phyloP scores from a whole-genome alignment of 2,113 vertebrate species.

The Leptocoma aspasia region DNA sequence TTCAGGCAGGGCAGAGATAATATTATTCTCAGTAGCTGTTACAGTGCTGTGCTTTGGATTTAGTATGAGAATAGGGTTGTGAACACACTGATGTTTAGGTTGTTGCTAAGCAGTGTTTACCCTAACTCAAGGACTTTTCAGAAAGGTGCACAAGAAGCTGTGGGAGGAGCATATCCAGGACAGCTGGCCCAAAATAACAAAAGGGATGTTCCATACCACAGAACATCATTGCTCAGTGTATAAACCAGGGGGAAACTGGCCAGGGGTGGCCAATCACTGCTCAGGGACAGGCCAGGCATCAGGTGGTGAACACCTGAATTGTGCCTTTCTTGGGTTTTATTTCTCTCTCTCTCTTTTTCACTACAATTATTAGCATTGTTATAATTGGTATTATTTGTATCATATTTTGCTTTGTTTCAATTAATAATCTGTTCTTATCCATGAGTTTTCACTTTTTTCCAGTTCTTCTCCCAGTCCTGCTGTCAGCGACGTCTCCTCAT shows the following conservation, averaged over 20 bases:
- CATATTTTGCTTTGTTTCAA: neutral
- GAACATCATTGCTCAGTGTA: neutral
- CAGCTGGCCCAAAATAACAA: neutral
- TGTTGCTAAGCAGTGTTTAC: neutral
- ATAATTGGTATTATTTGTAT: neutral
- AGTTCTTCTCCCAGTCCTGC: neutral
- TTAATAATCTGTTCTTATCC: neutral
- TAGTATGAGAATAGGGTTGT: neutral
- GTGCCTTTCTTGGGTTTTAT: neutral
- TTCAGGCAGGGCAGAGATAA: neutral
- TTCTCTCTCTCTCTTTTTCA: neutral
- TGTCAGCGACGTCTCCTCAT: neutral
- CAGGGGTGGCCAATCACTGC: neutral
- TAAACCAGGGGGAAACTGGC: neutral
- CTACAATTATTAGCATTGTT: neutral
- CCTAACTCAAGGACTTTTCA: neutral
- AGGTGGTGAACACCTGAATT: neutral
- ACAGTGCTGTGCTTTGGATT: neutral
- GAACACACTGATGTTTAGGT: neutral
- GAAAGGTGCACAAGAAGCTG: neutral
- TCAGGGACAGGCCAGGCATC: neutral
- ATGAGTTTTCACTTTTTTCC: neutral
- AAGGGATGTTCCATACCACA: neutral
- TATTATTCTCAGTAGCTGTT: neutral
- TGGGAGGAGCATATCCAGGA: neutral